Evolutionary conservation across 2,113 vertebrate genomes (phyloP), one percentile per base, ranked within the genome.

Genomic region (Pteruthius melanotis): DNA sequence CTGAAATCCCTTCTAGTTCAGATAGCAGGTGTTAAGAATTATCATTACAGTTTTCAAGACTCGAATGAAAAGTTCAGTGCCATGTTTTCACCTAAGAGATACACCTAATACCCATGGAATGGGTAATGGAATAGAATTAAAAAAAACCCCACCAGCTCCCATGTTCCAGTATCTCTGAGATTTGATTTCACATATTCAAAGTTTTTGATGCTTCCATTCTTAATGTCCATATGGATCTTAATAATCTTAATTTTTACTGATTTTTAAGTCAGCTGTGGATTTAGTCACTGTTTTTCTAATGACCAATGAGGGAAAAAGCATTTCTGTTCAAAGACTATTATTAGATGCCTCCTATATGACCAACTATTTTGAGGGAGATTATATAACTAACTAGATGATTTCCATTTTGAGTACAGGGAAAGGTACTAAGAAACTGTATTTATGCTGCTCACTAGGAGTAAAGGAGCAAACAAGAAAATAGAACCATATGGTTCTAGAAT

Each of bases 71-170:
- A 78, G 16, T 57, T 70, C 31, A 89, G 2, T 23, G 56, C 6
- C 27, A 9, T 45, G 8, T 75, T 94, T 85, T 50, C 11, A 18
- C 47, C 24, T 61, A 66, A 31, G 21, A 78, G 45, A 45, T 83
- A 23, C 11, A 80, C 6, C 8, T 54, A 70, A 74, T 44, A 53
- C 10, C 57, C 31, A 31, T 26, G 8, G 50, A 66, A 80, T 10
- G 8, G 16, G 9, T n/a, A 53, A 56, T 40, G 11, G 31, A 74
- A 52, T 16, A 53, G 19, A 6, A 2, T 53, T 77, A 5, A 83
- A 91, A 72, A 44, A 44, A 6, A 0, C 4, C 1, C 7, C 33
- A 52, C 3, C 37, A 60, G 13, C 13, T 40, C 35, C 4, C 16
- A 52, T 16, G 10, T 11, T 23, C 9, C 15, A 65, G 5, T 39